Conservation (phyloP, 2,113 vertebrate species). For the Nycticryphes semicollaris region DNA sequence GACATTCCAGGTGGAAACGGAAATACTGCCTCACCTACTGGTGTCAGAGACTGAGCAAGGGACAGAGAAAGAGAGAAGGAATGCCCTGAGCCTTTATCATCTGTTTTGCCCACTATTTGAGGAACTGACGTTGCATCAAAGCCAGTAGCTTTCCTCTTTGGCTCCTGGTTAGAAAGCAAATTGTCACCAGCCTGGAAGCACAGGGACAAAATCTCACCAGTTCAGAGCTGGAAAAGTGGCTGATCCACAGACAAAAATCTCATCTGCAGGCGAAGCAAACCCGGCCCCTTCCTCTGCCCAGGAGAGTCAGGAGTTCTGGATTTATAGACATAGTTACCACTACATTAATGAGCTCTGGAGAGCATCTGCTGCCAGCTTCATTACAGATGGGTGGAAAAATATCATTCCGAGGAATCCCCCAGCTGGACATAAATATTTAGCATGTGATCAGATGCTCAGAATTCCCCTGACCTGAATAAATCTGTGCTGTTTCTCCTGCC, state of each 20-base stretch:
- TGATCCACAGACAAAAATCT: not conserved
- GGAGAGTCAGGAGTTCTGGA: rapidly evolving
- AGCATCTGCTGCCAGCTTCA: not conserved
- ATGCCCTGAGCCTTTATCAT: not conserved
- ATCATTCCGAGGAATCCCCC: not conserved
- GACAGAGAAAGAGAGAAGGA: not conserved
- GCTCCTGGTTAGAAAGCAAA: not conserved
- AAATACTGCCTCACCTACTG: not conserved
- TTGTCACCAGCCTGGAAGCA: not conserved
- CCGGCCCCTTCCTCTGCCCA: not conserved
- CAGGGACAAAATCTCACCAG: not conserved
- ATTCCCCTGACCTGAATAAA: conserved; percentile 31
- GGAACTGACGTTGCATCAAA: not conserved
- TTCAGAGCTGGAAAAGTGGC: not conserved
- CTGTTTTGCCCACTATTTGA: not conserved
- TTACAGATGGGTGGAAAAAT: not conserved
- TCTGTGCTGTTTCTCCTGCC: not conserved
- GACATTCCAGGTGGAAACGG: not conserved
- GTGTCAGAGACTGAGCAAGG: not conserved
- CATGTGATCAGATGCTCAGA: not conserved
- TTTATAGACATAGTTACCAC: not conserved
- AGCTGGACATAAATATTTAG: conserved; percentile 42
- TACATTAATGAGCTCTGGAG: not conserved
- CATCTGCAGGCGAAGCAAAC: not conserved
- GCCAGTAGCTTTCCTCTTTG: not conserved